Evolutionary conservation across 2,797 vertebrate genomes (phyloP), one percentile per base, ranked within the genome.

Genomic region (Oreochromis grahami): DNA sequence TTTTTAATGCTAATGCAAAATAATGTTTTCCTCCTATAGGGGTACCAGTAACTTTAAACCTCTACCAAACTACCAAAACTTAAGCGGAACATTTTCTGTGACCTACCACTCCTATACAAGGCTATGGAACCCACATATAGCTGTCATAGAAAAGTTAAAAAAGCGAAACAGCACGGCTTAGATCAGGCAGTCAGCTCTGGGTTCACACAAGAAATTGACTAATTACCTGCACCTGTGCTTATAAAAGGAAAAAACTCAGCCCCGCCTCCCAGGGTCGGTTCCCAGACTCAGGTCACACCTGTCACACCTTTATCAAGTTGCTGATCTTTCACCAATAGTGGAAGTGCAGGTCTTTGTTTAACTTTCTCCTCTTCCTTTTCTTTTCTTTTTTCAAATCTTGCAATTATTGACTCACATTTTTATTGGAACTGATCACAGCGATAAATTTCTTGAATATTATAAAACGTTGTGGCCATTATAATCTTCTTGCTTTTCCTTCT

Each of bases 401-500:
- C 3, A 43, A 15, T 26, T 70, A 43, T 43, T 26, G 38, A 43
- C 0, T 41, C 63, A 68, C n/a, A 43, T 3, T 24, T 24, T 68
- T 68, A 43, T 26, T 26, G 38, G 65, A 43, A 70, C 5, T 43
- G n/a, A 43, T 41, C 21, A 26, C 38, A 43, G 14, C 9, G 63
- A 24, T 43, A 43, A 26, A 17, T 2, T 15, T 24, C 38, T 43
- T 0, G 38, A 43, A 70, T 43, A 15, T 15, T 26, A 26, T 43
- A 41, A 43, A 15, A 26, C 8, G 2, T 15, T 43, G 21, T 26
- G n/a, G 38, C 21, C 8, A 3, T 43, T 43, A 70, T 10, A 43
- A 43, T 17, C 3, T 0, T 43, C 2, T 4, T 15, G 8, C 3
- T 70, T 17, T 70, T 26, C 2, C 8, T 17, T 43, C 21, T 70